Base-by-base conservation (phyloP, 2,888 invertebrate species). In the Amblyteles armatorius region DNA sequence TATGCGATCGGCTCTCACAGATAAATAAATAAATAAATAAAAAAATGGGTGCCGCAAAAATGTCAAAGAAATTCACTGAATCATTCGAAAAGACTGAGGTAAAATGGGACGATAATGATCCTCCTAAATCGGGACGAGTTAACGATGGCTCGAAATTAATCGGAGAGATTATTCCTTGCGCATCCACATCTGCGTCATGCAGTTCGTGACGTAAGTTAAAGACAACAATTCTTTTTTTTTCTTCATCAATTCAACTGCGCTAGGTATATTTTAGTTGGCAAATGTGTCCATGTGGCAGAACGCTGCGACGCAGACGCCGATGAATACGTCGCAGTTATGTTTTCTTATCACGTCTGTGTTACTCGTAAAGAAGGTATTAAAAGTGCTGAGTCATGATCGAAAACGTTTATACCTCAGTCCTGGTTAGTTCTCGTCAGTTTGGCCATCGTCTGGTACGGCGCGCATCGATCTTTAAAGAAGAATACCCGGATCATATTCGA, bases 381-480 rank as follows among this genome's bases (percentile, higher is more conserved):
- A 68, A 55, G 67, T 52, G n/a, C 11, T 52, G 77, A 36, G 67
- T 40, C 67, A 68, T 11, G 29, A 57, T 16, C 26, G 36, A 36
- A 77, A 77, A 77, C 50, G 65, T 33, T 52, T 67, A 52, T 67
- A 40, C 3, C 36, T 9, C 36, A 36, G 55, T 29, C 3, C 7
- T 19, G 16, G 50, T 65, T 33, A 13, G 44, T 55, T 55, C 67
- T 4, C 67, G 67, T 52, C 77, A 77, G 65, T 52, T 52, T 16
- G 6, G 36, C 52, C 67, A 26, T 22, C 16, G 36, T 22, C 19
- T 9, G 33, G 4, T 4, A 13, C 57, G 26, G 57, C 50, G 16
- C 22, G 26, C 26, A 13, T 7, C 69, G 52, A 50, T 52, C 29
- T 29, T 26, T 9, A 50, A 16, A 3, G 1, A 50, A 50, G 16